phyloP scores from a whole-genome alignment of 2,113 vertebrate genomes.

The Coregonus clupeaformis region DNA sequence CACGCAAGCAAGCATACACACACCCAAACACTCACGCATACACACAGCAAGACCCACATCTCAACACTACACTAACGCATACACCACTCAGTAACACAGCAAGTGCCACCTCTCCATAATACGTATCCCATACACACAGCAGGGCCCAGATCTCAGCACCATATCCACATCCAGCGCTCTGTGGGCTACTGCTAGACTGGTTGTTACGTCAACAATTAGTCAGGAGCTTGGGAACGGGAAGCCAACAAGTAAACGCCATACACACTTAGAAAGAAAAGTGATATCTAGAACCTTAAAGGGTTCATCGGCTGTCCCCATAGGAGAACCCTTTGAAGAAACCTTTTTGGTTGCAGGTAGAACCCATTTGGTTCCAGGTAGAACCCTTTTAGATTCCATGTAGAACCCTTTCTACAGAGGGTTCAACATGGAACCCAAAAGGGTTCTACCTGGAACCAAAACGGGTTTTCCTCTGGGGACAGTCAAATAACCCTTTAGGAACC shows the following conservation, averaged over 20 bases:
- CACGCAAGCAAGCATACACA: not conserved
- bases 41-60: constrained; percentile 8
- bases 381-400: too few species aligned
- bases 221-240: not conserved
- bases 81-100: not conserved
- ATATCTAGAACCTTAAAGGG: too few species aligned
- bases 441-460: too few species aligned
- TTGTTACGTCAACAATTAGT: not conserved
- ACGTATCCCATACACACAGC: not conserved
- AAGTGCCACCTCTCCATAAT: not conserved
- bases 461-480: too few species aligned
- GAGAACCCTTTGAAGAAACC: too few species aligned
- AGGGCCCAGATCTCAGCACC: not conserved
- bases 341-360: too few species aligned
- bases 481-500: too few species aligned
- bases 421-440: too few species aligned
- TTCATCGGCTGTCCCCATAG: too few species aligned
- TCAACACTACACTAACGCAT: not conserved
- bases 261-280: too few species aligned
- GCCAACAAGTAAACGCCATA: not conserved
- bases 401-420: too few species aligned
- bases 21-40: constrained; percentile 1
- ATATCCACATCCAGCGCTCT: not conserved
- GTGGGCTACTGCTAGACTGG: not conserved
- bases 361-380: too few species aligned